phyloP scores from a whole-genome alignment of 37 sponge, comb jelly and placozoan species.

The Bolinopsis microptera region DNA sequence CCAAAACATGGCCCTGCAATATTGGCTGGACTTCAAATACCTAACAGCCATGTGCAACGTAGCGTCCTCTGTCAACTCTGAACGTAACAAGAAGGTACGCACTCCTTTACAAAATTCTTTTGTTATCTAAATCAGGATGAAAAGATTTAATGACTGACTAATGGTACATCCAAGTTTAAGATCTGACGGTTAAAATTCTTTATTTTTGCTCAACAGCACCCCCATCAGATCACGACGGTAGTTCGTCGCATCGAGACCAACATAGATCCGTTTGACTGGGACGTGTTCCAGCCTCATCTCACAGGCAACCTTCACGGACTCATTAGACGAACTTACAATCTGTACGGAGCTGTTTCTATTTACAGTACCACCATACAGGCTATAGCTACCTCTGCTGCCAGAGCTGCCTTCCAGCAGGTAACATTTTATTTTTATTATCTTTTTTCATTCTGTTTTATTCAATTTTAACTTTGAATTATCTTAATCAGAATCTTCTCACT shows the following conservation, averaged over 20 bases:
- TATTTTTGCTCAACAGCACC: too few relatives aligned
- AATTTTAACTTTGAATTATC: too few relatives aligned
- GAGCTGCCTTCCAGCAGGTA: constrained; percentile 61
- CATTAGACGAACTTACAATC: constrained; percentile 10
- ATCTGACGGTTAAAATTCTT: too few relatives aligned
- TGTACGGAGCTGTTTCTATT: constrained; percentile 31
- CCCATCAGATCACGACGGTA: neutral
- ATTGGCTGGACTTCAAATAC: constrained; percentile 60
- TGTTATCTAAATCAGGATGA: too few relatives aligned
- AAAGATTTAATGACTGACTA: too few relatives aligned
- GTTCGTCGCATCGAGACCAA: constrained; percentile 31
- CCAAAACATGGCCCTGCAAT: constrained; percentile 54
- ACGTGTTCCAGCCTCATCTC: constrained; percentile 54
- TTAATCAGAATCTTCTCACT: too few relatives aligned
- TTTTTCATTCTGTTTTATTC: too few relatives aligned
- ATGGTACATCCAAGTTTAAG: too few relatives aligned
- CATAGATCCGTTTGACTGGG: constrained; percentile 65
- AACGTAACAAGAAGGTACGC: constrained; percentile 39
- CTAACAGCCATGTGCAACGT: constrained; percentile 60
- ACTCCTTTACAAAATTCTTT: too few relatives aligned
- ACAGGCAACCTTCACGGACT: constrained; percentile 42
- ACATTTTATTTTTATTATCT: too few relatives aligned
- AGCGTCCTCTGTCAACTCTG: neutral
- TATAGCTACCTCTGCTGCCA: neutral
- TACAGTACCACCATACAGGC: constrained; percentile 66